Base-by-base conservation (phyloP, 23 tunicate genomes). In the Halocynthia aurantium region DNA sequence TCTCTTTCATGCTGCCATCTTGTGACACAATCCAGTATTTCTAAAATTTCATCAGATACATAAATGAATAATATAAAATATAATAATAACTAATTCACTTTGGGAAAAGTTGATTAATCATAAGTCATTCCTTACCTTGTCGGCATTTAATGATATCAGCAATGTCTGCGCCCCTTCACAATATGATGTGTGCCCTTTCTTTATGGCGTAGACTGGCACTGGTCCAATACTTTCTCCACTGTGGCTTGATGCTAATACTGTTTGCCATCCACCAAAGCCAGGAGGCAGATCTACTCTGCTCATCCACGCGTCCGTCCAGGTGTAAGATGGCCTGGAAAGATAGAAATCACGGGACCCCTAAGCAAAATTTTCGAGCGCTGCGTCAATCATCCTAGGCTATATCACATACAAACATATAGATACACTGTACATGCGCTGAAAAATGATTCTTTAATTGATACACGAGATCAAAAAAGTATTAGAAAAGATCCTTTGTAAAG, bases 191-290 rank as follows among this genome's bases (percentile, higher is more conserved):
- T 74, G 78, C 5, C 78, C 78, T 56, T 74, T 74, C 78, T 74
- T 74, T 20, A 74, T 54, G 8, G 65, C 78, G 56, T 74, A 74
- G 12, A 54, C 63, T 1, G 78, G 78, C 31, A 74, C 56, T 18
- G 78, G 78, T 8, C 78, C 67, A 11, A 20, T 8, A 2, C 22
- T n/a, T 11, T 67, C 72, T 11, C 72, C 12, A 2, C 22, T 20
- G 21, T 15, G 18, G 31, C 19, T 5, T 7, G 22, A 20, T 7
- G 63, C 64, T 7, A 74, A 17, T 15, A 74, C 57, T 74, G 15
- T 64, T 74, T 74, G 78, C 78, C 78, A 74, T 10, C 78, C 78
- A 74, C 78, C 78, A 49, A 74, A 74, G n/a, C 78, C 78, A 12
- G 78, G 78, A 55, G 78, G 78, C 56, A 74, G 62, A 54, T 74